These are phyloP conservation scores for Aphelenchoides bicaudatus DNA, from an alignment of 2,888 invertebrate genomes.

Conservation along the genomic window DNA sequence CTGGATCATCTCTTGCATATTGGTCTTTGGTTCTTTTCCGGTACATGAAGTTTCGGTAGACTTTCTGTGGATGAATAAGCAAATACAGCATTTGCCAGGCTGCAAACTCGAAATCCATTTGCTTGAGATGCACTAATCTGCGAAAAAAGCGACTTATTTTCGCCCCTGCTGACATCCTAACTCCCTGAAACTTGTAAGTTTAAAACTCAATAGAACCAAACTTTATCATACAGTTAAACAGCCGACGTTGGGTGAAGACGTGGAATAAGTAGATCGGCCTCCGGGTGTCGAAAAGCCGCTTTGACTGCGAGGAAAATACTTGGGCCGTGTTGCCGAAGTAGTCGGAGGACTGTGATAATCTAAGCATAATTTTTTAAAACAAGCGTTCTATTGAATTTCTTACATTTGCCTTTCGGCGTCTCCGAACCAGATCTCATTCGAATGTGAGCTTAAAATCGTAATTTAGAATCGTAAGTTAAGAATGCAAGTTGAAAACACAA, in stretches of 20 bases:
- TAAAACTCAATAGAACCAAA: too few relatives aligned
- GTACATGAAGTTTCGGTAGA: constrained; percentile 89
- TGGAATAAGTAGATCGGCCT: constrained; percentile 42
- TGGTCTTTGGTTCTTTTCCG: constrained; percentile 97
- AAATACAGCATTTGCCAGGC: constrained; percentile 98
- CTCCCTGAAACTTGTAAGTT: too few relatives aligned
- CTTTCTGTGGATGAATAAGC: constrained; percentile 88
- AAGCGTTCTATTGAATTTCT: too few relatives aligned
- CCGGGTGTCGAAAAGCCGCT: constrained; percentile 57
- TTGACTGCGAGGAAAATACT: background rate
- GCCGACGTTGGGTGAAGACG: constrained; percentile 34
- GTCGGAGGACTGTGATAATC: background rate
- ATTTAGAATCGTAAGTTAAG: too few relatives aligned
- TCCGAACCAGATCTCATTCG: too few relatives aligned
- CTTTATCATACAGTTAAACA: too few relatives aligned
- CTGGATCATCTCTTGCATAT: constrained; percentile 97
- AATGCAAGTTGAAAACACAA: too few relatives aligned
- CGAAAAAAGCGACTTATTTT: constrained; percentile 52
- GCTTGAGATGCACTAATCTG: constrained; percentile 68
- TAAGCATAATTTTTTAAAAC: too few relatives aligned
- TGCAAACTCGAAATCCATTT: constrained; percentile 99
- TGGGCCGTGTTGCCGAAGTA: constrained; percentile 1
- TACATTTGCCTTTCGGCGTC: too few relatives aligned
- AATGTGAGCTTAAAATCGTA: too few relatives aligned
- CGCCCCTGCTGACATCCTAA: constrained; percentile 57